Percentiles rank a stretch among this genome's conserved stretches.
These are phyloP conservation scores for Grantiella picta DNA, from an alignment of 2,113 vertebrate genomes.

Conservation along the genomic window DNA sequence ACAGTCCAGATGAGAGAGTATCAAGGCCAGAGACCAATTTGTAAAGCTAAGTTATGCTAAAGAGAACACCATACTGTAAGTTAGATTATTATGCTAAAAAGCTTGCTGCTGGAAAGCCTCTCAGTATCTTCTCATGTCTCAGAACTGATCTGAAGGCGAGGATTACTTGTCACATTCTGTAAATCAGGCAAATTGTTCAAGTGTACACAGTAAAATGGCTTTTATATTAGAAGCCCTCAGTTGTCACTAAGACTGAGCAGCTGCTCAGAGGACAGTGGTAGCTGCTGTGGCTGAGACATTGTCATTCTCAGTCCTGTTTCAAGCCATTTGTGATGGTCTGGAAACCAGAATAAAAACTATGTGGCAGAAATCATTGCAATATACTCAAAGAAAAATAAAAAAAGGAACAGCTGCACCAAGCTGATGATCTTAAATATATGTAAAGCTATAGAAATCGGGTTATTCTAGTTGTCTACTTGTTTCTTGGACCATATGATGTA, in stretches of 20 bases:
- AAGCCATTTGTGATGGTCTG: not conserved
- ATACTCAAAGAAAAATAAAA: not conserved
- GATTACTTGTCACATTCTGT: not conserved
- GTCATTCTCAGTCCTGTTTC: not conserved
- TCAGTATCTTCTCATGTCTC: not conserved
- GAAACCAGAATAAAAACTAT: not conserved
- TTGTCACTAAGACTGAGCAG: not conserved
- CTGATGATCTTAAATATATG: not conserved
- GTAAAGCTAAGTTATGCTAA: not conserved
- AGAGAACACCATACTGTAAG: not conserved
- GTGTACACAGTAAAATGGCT: not conserved
- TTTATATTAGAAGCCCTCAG: not conserved
- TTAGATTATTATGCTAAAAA: not conserved
- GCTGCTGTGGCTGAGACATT: not conserved
- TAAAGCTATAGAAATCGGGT: not conserved
- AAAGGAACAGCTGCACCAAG: not conserved
- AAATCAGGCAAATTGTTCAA: not conserved
- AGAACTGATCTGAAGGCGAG: not conserved
- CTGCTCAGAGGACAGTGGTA: not conserved
- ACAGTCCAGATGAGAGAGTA: not conserved
- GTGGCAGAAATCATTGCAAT: not conserved
- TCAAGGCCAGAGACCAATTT: not conserved
- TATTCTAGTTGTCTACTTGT: not conserved
- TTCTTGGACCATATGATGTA: not conserved
- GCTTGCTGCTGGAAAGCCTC: not conserved